These are phyloP conservation scores for Synergus laeviventris DNA, from an alignment of 2,888 invertebrate genomes.

Conservation along the genomic window DNA sequence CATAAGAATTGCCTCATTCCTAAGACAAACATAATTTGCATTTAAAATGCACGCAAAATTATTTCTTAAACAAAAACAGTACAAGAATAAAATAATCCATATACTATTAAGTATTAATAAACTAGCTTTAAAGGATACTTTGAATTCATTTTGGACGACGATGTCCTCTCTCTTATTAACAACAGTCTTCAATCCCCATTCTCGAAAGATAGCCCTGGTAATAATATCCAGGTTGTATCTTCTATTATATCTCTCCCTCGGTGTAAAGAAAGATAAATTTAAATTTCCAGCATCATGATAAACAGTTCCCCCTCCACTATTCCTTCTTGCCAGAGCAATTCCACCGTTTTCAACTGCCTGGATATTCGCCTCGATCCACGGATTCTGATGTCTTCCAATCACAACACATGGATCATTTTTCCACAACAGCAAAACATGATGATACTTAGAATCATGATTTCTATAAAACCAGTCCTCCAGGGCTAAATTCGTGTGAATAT, in stretches of 20 bases:
- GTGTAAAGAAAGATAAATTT: constrained; percentile 94
- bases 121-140: constrained; percentile 79
- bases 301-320: constrained; percentile 97
- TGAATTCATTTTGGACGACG: constrained; percentile 85
- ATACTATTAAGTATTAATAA: neutral
- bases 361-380: constrained; percentile 94
- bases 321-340: constrained; percentile 89
- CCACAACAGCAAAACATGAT: constrained; percentile 94
- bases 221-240: constrained; percentile 92
- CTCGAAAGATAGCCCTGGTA: constrained; percentile 87
- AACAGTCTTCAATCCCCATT: constrained; percentile 86
- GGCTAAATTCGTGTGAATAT: constrained; percentile 95
- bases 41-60: no score
- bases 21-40: no score
- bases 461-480: constrained; percentile 97
- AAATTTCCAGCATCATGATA: constrained; percentile 97
- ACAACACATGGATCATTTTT: constrained; percentile 96
- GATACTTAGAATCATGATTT: constrained; percentile 88
- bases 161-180: constrained; percentile 93
- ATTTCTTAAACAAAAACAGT: no score
- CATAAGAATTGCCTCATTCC: no score
- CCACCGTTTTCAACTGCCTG: constrained; percentile 81
- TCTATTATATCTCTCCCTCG: constrained; percentile 88
- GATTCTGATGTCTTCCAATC: constrained; percentile 97
- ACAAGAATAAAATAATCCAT: neutral